Evolutionary conservation across 2,888 invertebrate species (phyloP).

Genomic region (Lithosia quadra): DNA sequence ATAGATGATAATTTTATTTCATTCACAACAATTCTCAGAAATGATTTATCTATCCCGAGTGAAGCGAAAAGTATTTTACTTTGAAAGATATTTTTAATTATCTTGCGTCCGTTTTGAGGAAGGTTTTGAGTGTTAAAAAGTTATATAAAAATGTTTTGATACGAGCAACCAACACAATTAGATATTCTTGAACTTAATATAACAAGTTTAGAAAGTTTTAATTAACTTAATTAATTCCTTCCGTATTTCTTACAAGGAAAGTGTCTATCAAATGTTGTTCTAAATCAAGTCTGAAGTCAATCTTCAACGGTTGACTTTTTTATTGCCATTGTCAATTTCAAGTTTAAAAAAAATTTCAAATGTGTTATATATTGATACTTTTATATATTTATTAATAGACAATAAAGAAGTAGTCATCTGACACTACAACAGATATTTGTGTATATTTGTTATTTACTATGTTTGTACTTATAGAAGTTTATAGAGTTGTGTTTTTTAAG

Average conservation of each 20-base stretch:
- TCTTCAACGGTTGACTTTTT: not conserved
- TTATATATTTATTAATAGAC: too few species aligned
- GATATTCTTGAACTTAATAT: slow-evolving; percentile 8
- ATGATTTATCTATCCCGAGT: not conserved
- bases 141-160: slow-evolving; percentile 9
- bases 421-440: too few species aligned
- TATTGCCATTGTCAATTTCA: not conserved
- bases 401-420: too few species aligned
- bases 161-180: slow-evolving; percentile 6
- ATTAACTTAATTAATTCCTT: slow-evolving; percentile 18
- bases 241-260: slow-evolving; percentile 10
- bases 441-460: too few species aligned
- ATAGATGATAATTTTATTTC: not conserved
- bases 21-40: not conserved
- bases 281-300: slow-evolving; percentile 7
- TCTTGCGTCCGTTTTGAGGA: slow-evolving; percentile 6
- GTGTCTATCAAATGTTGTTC: not conserved
- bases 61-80: not conserved
- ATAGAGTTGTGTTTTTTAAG: too few species aligned
- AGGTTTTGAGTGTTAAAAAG: slow-evolving; percentile 3
- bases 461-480: too few species aligned
- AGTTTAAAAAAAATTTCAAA: not conserved
- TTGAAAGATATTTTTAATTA: not conserved
- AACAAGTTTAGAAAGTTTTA: slow-evolving; percentile 26
- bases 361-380: too few species aligned